Evolutionary conservation across 2,113 vertebrate genomes (phyloP).

Genomic region (Ardeotis arabs): DNA sequence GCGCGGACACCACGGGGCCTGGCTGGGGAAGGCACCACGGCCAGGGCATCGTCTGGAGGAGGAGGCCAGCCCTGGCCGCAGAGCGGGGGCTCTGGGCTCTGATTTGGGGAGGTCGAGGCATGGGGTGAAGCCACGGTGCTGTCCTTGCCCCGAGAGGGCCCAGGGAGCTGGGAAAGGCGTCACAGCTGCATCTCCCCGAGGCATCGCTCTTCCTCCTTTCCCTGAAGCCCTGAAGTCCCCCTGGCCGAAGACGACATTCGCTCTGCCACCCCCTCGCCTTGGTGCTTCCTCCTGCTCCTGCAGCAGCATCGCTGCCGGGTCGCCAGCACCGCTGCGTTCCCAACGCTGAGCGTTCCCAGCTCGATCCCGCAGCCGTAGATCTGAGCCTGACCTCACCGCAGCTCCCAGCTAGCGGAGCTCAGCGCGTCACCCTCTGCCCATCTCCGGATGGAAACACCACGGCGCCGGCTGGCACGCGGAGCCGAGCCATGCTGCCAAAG

Average conservation of each 20-base stretch:
- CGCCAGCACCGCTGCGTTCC: background rate
- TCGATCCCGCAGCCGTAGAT: no score
- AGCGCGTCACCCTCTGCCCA: no score
- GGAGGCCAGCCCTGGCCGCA: background rate
- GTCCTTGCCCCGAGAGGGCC: background rate
- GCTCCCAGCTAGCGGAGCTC: no score
- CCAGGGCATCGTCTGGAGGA: background rate
- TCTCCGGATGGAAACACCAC: no score
- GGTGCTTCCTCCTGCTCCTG: background rate
- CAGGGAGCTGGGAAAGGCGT: background rate
- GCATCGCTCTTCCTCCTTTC: background rate
- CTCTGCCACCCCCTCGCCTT: background rate
- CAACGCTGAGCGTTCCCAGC: no score
- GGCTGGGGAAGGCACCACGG: rapidly evolving
- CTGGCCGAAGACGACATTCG: background rate
- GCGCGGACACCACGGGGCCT: rapidly evolving
- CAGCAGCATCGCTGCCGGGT: background rate
- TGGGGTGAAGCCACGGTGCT: background rate
- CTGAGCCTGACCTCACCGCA: no score
- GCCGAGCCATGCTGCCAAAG: background rate
- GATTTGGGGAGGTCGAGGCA: background rate
- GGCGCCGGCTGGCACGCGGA: no score
- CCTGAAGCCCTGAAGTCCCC: background rate
- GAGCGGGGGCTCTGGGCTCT: background rate
- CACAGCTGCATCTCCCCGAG: background rate